Base-by-base conservation (phyloP, 2,113 vertebrate genomes). In the Mormoops blainvillei region DNA sequence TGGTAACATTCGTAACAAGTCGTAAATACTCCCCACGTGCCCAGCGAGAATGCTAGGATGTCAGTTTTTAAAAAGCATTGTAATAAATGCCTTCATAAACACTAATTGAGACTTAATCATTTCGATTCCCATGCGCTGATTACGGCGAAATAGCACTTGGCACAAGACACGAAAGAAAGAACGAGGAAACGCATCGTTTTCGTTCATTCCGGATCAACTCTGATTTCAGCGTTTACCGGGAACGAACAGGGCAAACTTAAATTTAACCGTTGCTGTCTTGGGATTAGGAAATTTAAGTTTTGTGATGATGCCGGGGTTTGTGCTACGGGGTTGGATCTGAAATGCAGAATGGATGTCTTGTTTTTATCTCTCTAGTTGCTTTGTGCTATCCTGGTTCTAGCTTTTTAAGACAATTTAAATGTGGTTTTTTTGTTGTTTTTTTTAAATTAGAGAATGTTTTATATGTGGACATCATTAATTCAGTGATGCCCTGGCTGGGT, bases 181-280 rank as follows among this genome's bases (percentile, higher is more conserved):
- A 68, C 58, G 22, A n/a, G 45, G n/a, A 18, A 14, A 31, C 3
- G 4, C 2, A 7, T 19, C 19, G 8, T 70, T 1, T 81, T 45
- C n/a, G 26, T 82, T 16, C 38, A 8, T 65, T 82, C 24, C 38
- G 28, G 45, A 54, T 9, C 45, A 81, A 54, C 18, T 22, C 8
- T 45, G 54, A 41, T 54, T 52, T n/a, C 41, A 24, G 6, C 6
- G 4, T 73, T 38, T 50, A 15, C 50, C 18, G 28, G 28, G 5
- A 16, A 70, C 0, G 5, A 4, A 28, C n/a, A 43, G 1, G 4
- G 52, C 1, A 2, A 18, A 31, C 3, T 16, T 8, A 36, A 19
- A 67, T 36, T 9, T 67, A 67, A 36, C 19, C 36, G 14, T 26
- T 4, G 19, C 4, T 45, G 33, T 67, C 7, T 45, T 24, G 19